Evolutionary conservation across 2,113 vertebrate species (phyloP), one percentile per base, ranked within the genome.

Genomic region (Dipodomys ordii): DNA sequence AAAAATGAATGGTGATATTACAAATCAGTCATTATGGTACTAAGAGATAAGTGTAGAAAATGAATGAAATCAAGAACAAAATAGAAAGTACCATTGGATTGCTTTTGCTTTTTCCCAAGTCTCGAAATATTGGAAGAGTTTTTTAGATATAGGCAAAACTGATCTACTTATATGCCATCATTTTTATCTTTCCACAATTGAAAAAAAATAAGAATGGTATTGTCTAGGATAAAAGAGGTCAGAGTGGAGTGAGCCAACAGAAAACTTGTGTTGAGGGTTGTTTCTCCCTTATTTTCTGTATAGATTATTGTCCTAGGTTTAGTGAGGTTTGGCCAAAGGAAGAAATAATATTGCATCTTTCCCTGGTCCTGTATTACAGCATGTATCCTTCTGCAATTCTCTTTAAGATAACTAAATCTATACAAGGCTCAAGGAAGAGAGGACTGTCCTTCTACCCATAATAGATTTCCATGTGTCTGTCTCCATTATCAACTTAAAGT

Each of bases 351-450:
- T 32, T 83, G 32, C 69, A 12, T 65, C 57, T n/a, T 23, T 30
- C 18, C 28, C 4, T 76, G 74, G 49, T 0, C 3, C 49, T 65
- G 74, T 74, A 28, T 44, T 92, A 82, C 83, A 87, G 87, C 53
- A 57, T 57, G 18, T 5, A 7, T 71, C n/a, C 89, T 92, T 27
- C 83, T 88, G 49, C 32, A 18, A 67, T 57, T 57, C 71, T 76
- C 73, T 20, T 77, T 90, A 96, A 32, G 95, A 69, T 57, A 95
- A 86, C 89, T 97, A 88, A 97, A 97, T 97, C 97, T 96, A 97
- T 91, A 96, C 74, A 74, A 82, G 80, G 25, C 72, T 90, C 35
- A 53, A 94, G 74, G 93, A 97, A 92, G 93, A 94, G 72, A 92
- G 81, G 95, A 88, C 91, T 96, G 95, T 96, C 97, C 80, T 86